Percentiles rank a stretch among this genome's conserved stretches.
phyloP scores from a whole-genome alignment of 2,113 vertebrate species.

The Okapia johnstoni region DNA sequence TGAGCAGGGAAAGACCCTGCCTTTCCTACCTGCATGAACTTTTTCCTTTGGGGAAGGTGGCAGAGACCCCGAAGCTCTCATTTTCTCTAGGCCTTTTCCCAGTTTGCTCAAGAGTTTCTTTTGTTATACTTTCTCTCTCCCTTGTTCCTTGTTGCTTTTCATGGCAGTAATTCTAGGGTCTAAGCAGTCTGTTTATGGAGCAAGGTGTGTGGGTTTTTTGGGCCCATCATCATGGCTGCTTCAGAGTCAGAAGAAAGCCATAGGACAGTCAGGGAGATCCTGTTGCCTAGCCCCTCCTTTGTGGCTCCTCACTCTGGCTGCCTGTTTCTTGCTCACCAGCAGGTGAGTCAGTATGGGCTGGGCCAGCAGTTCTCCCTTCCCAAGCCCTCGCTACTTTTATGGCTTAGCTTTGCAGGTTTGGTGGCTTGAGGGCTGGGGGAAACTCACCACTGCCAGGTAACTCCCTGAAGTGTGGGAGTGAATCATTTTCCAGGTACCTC shows the following conservation, averaged over 20 bases:
- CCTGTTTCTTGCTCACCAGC: conserved; percentile 6
- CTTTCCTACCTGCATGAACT: conserved; percentile 78
- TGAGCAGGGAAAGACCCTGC: conserved; percentile 71
- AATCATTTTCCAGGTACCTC: conserved; percentile 36
- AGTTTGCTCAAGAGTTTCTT: conserved; percentile 57
- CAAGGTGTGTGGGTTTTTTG: conserved; percentile 39
- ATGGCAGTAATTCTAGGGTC: conserved; percentile 41
- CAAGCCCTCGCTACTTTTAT: neutral
- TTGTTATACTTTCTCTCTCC: conserved; percentile 51
- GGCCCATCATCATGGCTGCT: conserved; percentile 32
- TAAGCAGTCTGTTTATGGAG: conserved; percentile 31
- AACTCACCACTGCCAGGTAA: conserved; percentile 47
- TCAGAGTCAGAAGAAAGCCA: conserved; percentile 57
- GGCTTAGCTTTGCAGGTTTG: conserved; percentile 42
- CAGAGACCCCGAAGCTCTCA: conserved; percentile 66
- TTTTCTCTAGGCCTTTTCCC: conserved; percentile 60
- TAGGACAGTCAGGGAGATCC: conserved; percentile 18
- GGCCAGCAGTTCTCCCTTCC: neutral
- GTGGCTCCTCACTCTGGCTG: conserved; percentile 15
- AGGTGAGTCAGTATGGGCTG: conserved; percentile 23
- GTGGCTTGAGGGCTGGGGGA: neutral
- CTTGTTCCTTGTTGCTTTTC: conserved; percentile 71
- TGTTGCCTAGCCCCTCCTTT: conserved; percentile 14
- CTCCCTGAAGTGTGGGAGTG: conserved; percentile 20
- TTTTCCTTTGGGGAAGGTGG: conserved; percentile 72